phyloP scores from a whole-genome alignment of 2,797 vertebrate species.

The Luscinia megarhynchos region DNA sequence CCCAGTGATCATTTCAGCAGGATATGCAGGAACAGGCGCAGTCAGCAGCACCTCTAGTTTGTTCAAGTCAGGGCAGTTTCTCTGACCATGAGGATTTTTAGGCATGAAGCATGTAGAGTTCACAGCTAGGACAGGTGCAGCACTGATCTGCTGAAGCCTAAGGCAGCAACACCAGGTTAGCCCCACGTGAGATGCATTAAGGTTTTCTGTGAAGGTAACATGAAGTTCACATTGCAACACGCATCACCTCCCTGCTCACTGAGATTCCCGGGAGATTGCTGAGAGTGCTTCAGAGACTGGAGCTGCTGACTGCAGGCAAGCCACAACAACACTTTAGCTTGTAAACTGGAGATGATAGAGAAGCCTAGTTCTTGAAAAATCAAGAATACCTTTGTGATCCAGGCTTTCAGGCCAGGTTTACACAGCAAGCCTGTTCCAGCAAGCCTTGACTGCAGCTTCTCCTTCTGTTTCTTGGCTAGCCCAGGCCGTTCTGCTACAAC shows the following conservation, averaged over 20 bases:
- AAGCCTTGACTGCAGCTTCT: constrained; percentile 24
- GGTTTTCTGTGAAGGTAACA: not conserved
- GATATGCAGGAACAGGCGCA: not conserved
- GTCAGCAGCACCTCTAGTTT: not conserved
- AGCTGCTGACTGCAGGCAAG: not conserved
- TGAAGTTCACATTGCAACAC: constrained; percentile 3
- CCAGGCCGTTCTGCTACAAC: constrained; percentile 17
- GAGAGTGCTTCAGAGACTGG: not conserved
- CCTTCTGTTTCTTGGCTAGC: constrained; percentile 2
- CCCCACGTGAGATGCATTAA: not conserved
- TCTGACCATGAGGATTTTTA: not conserved
- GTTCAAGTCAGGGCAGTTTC: not conserved
- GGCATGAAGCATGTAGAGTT: not conserved
- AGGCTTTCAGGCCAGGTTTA: not conserved
- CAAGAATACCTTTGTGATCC: not conserved
- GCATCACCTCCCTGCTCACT: not conserved
- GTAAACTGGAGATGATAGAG: not conserved
- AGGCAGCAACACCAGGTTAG: not conserved
- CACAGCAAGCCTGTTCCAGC: not conserved
- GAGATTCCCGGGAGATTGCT: not conserved
- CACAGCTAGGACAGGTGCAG: not conserved
- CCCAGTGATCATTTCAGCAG: not conserved
- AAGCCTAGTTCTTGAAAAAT: not conserved
- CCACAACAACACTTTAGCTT: not conserved
- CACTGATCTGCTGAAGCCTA: not conserved